These are phyloP conservation scores for Microctonus aethiopoides DNA, from an alignment of 2,888 invertebrate species.

Conservation along the genomic window DNA sequence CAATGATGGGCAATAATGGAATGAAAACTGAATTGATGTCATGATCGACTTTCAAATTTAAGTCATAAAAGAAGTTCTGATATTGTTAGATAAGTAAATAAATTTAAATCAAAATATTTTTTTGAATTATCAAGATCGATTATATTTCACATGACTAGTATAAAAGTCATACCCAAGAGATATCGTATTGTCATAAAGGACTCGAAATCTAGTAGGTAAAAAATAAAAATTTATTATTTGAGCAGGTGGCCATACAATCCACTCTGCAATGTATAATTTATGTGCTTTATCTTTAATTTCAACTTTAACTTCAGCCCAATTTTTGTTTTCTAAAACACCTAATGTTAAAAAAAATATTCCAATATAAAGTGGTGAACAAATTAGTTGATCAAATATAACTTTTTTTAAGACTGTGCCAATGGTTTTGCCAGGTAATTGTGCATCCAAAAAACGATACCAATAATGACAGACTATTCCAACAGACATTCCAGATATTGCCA, in stretches of 20 bases:
- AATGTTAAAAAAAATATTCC: conserved; percentile 81
- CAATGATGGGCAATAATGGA: neutral
- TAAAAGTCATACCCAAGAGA: conserved; percentile 89
- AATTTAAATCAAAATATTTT: conserved; percentile 22
- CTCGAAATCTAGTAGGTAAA: conserved; percentile 83
- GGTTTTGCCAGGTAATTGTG: conserved; percentile 76
- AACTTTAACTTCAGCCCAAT: conserved; percentile 72
- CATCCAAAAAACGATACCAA: conserved; percentile 86
- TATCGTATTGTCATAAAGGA: conserved; percentile 87
- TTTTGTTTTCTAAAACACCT: conserved; percentile 77
- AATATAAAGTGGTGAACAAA: conserved; percentile 86
- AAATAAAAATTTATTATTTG: conserved; percentile 93
- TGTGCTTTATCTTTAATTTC: conserved; percentile 81
- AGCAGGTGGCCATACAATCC: conserved; percentile 93
- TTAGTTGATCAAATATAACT: conserved; percentile 82
- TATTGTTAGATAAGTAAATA: neutral
- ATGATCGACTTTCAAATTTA: too few relatives aligned
- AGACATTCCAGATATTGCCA: conserved; percentile 81
- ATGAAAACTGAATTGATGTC: neutral
- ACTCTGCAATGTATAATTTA: conserved; percentile 86
- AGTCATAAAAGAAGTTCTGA: too few relatives aligned
- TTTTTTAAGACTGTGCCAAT: conserved; percentile 78
- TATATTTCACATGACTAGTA: conserved; percentile 82
- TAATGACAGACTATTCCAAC: conserved; percentile 86
- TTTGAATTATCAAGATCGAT: conserved; percentile 46